Evolutionary conservation across 2,113 vertebrate species (phyloP).

Genomic region (Apaloderma vittatum): DNA sequence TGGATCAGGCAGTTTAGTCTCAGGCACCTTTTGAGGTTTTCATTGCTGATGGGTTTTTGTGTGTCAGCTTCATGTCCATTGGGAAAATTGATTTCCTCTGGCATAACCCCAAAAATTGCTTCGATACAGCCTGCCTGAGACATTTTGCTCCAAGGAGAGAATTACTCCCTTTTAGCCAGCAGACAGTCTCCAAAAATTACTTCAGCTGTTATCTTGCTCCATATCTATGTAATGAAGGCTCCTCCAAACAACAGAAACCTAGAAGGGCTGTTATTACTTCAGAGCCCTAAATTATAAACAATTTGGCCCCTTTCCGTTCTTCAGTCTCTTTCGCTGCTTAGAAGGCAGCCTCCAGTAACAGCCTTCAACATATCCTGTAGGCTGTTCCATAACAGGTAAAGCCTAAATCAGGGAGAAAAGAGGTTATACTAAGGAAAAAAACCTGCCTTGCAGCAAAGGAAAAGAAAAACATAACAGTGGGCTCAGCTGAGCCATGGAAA

Average conservation of each 20-base stretch:
- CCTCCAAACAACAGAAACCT: background rate
- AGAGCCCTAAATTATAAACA: background rate
- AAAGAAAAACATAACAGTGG: background rate
- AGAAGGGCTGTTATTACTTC: background rate
- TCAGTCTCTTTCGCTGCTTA: background rate
- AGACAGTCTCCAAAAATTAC: background rate
- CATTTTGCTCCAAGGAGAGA: background rate
- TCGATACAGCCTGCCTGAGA: background rate
- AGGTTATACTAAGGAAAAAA: background rate
- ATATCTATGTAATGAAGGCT: accelerated
- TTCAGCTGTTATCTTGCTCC: background rate
- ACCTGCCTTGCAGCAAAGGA: background rate
- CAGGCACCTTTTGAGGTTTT: background rate
- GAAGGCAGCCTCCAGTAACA: background rate
- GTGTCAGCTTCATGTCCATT: accelerated
- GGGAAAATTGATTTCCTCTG: background rate
- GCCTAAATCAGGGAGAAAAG: background rate
- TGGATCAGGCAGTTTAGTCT: background rate
- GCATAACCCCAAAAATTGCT: background rate
- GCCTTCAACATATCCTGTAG: background rate
- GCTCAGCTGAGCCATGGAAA: background rate
- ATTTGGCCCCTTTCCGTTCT: background rate
- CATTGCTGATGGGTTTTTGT: background rate
- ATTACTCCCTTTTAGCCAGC: background rate
- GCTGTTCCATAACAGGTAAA: background rate